Evolutionary conservation across 2,113 vertebrate genomes (phyloP).

Genomic region (Emydocephalus ijimae): DNA sequence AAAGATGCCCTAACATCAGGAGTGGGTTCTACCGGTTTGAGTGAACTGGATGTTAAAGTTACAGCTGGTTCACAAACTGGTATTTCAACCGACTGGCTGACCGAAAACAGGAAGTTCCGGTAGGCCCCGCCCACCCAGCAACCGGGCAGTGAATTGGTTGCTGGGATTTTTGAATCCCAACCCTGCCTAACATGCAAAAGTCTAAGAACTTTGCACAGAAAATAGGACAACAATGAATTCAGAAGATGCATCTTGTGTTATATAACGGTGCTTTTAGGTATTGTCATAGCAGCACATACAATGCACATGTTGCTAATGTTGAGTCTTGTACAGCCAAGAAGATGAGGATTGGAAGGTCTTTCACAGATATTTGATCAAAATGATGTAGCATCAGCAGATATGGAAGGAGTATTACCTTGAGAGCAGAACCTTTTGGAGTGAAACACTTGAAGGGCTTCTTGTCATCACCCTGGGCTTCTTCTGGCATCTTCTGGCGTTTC

Average conservation of each 20-base stretch:
- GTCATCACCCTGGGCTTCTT: slow-evolving; percentile 77
- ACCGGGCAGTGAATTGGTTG: no score
- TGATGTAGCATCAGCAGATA: background rate
- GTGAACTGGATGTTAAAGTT: no score
- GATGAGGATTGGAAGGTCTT: background rate
- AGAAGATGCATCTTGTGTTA: background rate
- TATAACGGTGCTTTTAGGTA: background rate
- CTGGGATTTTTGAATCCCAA: no score
- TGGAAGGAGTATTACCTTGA: slow-evolving; percentile 78
- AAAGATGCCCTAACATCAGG: no score
- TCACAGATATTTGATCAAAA: background rate
- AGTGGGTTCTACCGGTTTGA: no score
- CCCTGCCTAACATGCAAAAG: no score
- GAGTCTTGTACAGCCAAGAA: background rate
- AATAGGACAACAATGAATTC: background rate
- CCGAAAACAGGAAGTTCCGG: no score
- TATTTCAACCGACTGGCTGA: no score
- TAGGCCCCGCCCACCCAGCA: no score
- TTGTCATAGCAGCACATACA: no score
- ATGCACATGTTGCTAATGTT: background rate
- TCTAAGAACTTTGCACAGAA: background rate
- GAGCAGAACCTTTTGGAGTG: slow-evolving; percentile 89
- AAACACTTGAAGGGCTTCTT: slow-evolving; percentile 92
- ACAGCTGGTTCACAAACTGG: no score
- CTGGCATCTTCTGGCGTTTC: slow-evolving; percentile 89